Conservation (phyloP, 2,113 vertebrate species). For the Scomber japonicus region DNA sequence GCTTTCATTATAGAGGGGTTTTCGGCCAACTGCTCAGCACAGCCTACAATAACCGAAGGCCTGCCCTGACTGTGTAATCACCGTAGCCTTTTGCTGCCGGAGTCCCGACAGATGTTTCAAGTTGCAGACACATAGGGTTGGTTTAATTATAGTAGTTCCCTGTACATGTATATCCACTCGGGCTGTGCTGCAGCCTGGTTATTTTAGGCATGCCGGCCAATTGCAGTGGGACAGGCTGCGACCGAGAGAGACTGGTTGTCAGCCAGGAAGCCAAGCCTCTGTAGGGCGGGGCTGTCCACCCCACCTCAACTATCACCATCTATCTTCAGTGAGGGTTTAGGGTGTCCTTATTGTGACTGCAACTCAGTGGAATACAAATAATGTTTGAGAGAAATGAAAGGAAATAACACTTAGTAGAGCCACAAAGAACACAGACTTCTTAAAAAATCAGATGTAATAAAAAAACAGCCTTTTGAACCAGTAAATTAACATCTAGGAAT, state of each 20-base stretch:
- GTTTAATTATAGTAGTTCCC: constrained; percentile 80
- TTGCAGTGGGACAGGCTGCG: constrained; percentile 55
- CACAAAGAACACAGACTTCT: neutral
- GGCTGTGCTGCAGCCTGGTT: constrained; percentile 59
- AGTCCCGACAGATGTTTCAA: constrained; percentile 73
- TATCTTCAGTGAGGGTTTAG: constrained; percentile 18
- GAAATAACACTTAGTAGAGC: neutral
- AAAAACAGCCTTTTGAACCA: neutral
- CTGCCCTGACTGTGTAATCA: constrained; percentile 65
- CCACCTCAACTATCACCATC: constrained; percentile 43
- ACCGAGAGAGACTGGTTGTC: constrained; percentile 75
- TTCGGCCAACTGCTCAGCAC: constrained; percentile 44
- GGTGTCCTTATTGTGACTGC: constrained; percentile 44
- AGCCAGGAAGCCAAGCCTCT: constrained; percentile 65
- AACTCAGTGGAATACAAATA: neutral
- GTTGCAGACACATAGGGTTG: constrained; percentile 67
- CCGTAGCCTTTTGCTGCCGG: constrained; percentile 63
- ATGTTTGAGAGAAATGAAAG: neutral
- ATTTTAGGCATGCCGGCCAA: constrained; percentile 67
- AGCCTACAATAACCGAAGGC: constrained; percentile 67
- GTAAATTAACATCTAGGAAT: neutral
- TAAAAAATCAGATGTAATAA: neutral
- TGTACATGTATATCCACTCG: constrained; percentile 60
- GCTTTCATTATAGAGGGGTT: constrained; percentile 55
- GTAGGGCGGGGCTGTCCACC: constrained; percentile 39